A percentile compares a stretch with the other conserved stretches of the same genome.
Conservation (phyloP, 2,113 vertebrate genomes). For the Zeus faber region DNA sequence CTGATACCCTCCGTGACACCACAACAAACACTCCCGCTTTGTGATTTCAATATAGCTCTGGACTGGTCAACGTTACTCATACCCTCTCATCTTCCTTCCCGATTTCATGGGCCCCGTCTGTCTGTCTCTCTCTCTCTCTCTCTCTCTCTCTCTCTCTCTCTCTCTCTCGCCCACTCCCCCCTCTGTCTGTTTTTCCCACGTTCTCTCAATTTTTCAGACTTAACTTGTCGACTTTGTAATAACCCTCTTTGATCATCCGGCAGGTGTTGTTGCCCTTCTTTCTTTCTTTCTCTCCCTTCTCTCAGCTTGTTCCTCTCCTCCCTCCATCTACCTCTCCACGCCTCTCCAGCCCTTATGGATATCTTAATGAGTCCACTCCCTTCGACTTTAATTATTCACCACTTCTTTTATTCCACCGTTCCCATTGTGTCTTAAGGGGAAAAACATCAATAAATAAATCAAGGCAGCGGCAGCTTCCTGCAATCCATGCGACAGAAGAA, state of each 20-base stretch:
- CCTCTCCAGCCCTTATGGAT: conserved; percentile 27
- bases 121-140: neutral
- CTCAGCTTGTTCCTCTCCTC: conserved; percentile 11
- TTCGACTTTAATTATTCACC: conserved; percentile 73
- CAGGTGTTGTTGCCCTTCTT: conserved; percentile 34
- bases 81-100: no score
- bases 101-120: no score
- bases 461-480: conserved; percentile 39
- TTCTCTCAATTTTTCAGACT: conserved; percentile 53
- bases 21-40: conserved; percentile 34
- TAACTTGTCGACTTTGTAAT: conserved; percentile 39
- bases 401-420: conserved; percentile 58
- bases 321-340: conserved; percentile 32
- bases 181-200: conserved; percentile 5
- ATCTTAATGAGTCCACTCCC: conserved; percentile 68
- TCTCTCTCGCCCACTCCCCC: neutral
- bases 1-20: conserved; percentile 46
- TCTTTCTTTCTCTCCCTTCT: no score
- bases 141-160: neutral
- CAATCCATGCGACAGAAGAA: conserved; percentile 19
- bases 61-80: no score
- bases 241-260: conserved; percentile 42
- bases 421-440: conserved; percentile 68
- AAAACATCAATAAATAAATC: conserved; percentile 77
- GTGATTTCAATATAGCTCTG: conserved; percentile 34